Percentiles rank a stretch among this genome's conserved stretches.
Conservation (phyloP, 2,113 vertebrate species). For the Sturnus vulgaris region DNA sequence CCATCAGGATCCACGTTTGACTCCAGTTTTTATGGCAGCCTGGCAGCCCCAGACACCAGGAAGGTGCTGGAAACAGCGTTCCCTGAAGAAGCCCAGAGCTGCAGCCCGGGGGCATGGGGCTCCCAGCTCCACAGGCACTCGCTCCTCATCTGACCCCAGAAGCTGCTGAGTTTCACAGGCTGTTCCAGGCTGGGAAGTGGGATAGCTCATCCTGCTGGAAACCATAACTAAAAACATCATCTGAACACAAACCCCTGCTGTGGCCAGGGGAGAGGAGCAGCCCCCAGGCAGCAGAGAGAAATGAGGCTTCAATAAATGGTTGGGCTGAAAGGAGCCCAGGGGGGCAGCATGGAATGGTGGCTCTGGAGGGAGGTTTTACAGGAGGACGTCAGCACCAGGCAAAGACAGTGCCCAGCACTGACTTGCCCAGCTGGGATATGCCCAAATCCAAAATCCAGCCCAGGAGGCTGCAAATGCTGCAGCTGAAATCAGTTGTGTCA, state of each 20-base stretch:
- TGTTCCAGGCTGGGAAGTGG: neutral
- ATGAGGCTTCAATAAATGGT: neutral
- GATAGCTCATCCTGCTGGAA: neutral
- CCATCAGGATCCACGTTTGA: neutral
- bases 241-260: neutral
- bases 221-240: neutral
- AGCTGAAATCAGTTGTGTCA: neutral
- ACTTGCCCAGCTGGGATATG: neutral
- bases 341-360: neutral
- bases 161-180: slow-evolving; percentile 5
- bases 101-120: accelerated
- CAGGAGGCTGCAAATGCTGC: neutral
- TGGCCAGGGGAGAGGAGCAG: neutral
- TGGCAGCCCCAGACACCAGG: neutral
- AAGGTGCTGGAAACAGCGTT: neutral
- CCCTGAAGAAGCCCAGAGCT: neutral
- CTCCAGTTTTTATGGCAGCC: neutral
- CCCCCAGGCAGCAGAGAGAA: neutral
- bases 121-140: neutral
- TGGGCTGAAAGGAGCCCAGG: neutral
- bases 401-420: neutral
- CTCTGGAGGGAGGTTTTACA: neutral
- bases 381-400: neutral
- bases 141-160: neutral
- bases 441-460: neutral